Percentiles rank a stretch among this genome's conserved stretches.
Evolutionary conservation across 2,797 vertebrate genomes (phyloP).

Genomic region (Cygnus olor): DNA sequence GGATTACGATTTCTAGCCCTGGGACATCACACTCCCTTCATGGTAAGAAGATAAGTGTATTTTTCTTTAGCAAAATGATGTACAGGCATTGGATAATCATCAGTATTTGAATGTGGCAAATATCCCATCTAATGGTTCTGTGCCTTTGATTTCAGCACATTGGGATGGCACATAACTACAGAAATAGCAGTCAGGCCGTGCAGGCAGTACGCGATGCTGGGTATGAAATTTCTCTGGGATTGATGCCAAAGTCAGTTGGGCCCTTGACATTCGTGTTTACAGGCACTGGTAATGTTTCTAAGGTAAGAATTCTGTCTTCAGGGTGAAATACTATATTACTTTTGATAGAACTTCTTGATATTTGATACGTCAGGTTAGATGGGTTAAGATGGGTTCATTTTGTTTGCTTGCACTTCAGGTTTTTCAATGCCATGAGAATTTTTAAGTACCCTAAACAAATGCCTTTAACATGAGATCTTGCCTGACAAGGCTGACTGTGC

Average conservation of each 20-base stretch:
- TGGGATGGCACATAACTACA: constrained; percentile 98
- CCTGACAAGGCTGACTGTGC: neutral
- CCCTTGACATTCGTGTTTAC: constrained; percentile 97
- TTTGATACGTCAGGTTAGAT: neutral
- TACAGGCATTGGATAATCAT: neutral
- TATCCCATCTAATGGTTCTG: neutral
- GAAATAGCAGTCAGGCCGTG: constrained; percentile 95
- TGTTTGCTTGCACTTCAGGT: neutral
- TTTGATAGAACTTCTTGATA: neutral
- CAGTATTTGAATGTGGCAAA: neutral
- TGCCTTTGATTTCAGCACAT: constrained; percentile 88
- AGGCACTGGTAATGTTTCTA: constrained; percentile 97
- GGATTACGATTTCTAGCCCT: constrained; percentile 94
- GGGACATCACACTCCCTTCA: constrained; percentile 96
- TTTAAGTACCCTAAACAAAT: neutral
- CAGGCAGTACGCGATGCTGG: constrained; percentile 97
- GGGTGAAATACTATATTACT: neutral
- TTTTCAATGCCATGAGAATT: neutral
- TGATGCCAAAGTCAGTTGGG: constrained; percentile 96
- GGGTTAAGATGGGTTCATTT: neutral
- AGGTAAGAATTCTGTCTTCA: constrained; percentile 80
- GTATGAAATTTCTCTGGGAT: constrained; percentile 95
- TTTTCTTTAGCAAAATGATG: neutral
- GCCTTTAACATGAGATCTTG: neutral
- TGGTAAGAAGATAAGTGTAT: constrained; percentile 80